A percentile compares a stretch with the other conserved stretches of the same genome.
These are phyloP conservation scores for Agriotes lineatus DNA, from an alignment of 2,888 invertebrate species.

Conservation along the genomic window DNA sequence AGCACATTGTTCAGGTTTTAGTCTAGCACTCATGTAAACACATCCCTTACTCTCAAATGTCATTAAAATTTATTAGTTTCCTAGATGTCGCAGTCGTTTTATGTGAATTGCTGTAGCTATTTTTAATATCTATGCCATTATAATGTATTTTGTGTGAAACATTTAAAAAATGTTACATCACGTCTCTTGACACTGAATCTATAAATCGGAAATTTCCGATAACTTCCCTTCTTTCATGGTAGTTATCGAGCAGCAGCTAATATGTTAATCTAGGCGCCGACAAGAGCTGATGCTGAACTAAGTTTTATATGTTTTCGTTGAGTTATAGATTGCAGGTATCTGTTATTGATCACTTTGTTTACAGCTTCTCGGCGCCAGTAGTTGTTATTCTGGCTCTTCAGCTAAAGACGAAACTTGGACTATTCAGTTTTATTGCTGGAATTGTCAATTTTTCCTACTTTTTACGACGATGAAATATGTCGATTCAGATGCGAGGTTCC, in stretches of 20 bases:
- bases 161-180: too few species aligned
- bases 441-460: constrained; percentile 36
- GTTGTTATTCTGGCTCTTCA: constrained; percentile 46
- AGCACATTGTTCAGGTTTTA: too few species aligned
- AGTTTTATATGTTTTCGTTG: constrained; percentile 58
- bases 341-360: constrained; percentile 61
- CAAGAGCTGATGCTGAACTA: constrained; percentile 30
- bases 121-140: too few species aligned
- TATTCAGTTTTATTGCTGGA: constrained; percentile 38
- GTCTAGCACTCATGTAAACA: too few species aligned
- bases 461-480: constrained; percentile 31
- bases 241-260: constrained; percentile 7
- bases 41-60: too few species aligned
- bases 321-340: constrained; percentile 58
- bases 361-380: constrained; percentile 56
- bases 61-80: too few species aligned
- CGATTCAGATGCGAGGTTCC: not conserved
- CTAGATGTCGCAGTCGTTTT: too few species aligned
- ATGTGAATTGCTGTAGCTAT: too few species aligned
- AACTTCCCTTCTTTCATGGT: too few species aligned
- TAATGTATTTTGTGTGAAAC: too few species aligned
- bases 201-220: too few species aligned
- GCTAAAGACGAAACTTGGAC: constrained; percentile 39
- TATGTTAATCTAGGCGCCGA: constrained; percentile 31
- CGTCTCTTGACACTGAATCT: too few species aligned